Conservation (phyloP, 2,888 invertebrate species). For the Belgica antarctica region DNA sequence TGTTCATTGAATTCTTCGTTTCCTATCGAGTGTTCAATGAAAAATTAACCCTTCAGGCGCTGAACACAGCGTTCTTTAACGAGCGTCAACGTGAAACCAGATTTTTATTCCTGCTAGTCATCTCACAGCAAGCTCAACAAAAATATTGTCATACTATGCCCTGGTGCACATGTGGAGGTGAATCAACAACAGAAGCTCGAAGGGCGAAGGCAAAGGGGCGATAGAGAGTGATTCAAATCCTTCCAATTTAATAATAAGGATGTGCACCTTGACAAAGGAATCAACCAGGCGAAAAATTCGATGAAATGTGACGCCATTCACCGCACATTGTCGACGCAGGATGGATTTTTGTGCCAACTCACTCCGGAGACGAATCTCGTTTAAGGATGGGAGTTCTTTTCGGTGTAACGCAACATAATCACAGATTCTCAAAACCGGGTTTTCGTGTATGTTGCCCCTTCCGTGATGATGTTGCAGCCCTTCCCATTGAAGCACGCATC, state of each 20-base stretch:
- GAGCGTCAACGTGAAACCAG: constrained; percentile 24
- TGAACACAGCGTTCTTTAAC: constrained; percentile 14
- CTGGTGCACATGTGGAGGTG: constrained; percentile 15
- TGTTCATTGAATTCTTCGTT: background rate
- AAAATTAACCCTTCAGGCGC: constrained; percentile 16
- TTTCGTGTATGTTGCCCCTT: background rate
- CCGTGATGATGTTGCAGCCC: background rate
- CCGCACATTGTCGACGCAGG: constrained; percentile 32
- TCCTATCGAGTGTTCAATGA: constrained; percentile 26
- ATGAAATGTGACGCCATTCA: constrained; percentile 57
- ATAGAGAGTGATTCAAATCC: constrained; percentile 33
- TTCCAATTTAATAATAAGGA: constrained; percentile 44
- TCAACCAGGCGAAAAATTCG: constrained; percentile 57
- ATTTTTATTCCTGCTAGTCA: constrained; percentile 9
- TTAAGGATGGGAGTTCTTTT: constrained; percentile 7
- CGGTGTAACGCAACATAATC: constrained; percentile 38
- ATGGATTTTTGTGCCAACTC: constrained; percentile 31
- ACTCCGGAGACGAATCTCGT: background rate
- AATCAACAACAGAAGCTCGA: background rate
- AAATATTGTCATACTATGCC: constrained; percentile 34
- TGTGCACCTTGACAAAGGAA: constrained; percentile 52
- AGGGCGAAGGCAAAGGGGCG: constrained; percentile 38
- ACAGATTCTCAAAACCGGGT: constrained; percentile 10
- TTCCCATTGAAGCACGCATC: background rate
- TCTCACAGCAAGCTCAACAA: constrained; percentile 36